Base-by-base conservation (phyloP, 2,797 vertebrate genomes). In the Chelon auratus region DNA sequence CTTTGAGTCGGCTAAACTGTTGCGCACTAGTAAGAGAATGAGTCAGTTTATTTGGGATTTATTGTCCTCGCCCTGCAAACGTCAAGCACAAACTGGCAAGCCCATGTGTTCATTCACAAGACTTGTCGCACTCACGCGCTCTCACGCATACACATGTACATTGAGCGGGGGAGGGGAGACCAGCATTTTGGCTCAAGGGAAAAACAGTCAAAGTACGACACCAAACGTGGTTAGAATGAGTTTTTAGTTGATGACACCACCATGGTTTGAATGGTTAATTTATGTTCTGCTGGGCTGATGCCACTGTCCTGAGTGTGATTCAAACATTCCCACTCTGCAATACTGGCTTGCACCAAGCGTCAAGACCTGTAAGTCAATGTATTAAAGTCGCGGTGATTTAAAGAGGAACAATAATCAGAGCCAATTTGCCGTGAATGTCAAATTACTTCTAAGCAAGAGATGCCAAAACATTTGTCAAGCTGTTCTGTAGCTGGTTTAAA, bases 1-100 rank as follows among this genome's bases (percentile, higher is more conserved):
- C 96, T 96, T 94, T 97, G 96, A 99, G 97, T 97, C 97, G 96
- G 94, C 95, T 97, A 97, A 97, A 97, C 95, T 97, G 97, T 96
- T 97, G 96, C 83, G 95, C 96, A 96, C 98, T 99, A 96, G 94
- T 94, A 95, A 98, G 93, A 98, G 95, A 99, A 98, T 2, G 94
- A 98, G 95, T 95, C 92, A 98, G 93, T 97, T 93, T 96, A 96
- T 95, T 94, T 91, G 82, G 77, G 75, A 80, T 88, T 90, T 87
- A 77, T 84, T n/a, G 72, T 83, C 77, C 79, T 83, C 71, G 24
- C 60, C 83, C 68, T 90, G 75, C 82, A 89, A 64, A 85, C 56
- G 62, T 82, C 71, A 90, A 74, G 89, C 58, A 83, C 62, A 87
- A 65, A 77, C 79, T 77, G 72, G 59, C 75, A 75, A 57, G 50